These are phyloP conservation scores for Hybognathus amarus DNA, from an alignment of 2,797 vertebrate species.

Conservation along the genomic window DNA sequence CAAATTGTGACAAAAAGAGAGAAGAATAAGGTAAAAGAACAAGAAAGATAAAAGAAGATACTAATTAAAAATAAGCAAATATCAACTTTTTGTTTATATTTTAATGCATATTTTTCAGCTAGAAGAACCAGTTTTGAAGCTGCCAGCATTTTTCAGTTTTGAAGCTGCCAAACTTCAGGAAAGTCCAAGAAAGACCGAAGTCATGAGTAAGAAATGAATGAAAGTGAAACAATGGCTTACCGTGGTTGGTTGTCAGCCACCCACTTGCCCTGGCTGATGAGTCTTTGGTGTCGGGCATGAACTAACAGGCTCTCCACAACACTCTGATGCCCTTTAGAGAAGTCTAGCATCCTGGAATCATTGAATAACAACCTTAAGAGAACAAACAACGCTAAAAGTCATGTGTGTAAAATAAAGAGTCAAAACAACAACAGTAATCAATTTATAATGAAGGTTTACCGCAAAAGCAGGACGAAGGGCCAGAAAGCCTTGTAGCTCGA, in stretches of 20 bases:
- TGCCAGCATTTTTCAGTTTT: not conserved
- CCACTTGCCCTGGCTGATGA: constrained; percentile 91
- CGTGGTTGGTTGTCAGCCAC: constrained; percentile 92
- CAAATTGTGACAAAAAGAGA: too few species aligned
- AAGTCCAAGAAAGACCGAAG: not conserved
- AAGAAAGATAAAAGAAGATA: too few species aligned
- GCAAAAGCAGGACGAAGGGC: constrained; percentile 93
- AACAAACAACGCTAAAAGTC: not conserved
- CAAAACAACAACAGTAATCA: not conserved
- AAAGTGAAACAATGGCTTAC: constrained; percentile 71
- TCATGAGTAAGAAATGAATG: not conserved
- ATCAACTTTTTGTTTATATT: too few species aligned
- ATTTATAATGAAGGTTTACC: constrained; percentile 70
- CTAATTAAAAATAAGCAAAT: too few species aligned
- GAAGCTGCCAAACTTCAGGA: not conserved
- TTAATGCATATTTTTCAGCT: too few species aligned
- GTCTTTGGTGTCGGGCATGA: constrained; percentile 86
- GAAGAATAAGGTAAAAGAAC: too few species aligned
- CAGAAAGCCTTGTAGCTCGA: constrained; percentile 97
- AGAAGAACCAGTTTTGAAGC: not conserved
- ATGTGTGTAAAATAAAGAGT: not conserved
- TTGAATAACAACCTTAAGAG: not conserved
- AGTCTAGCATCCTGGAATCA: constrained; percentile 90
- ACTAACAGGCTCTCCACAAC: constrained; percentile 85
- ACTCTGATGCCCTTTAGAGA: constrained; percentile 96